phyloP scores from a whole-genome alignment of 2,113 vertebrate genomes.

The Nannobrachium achirus region DNA sequence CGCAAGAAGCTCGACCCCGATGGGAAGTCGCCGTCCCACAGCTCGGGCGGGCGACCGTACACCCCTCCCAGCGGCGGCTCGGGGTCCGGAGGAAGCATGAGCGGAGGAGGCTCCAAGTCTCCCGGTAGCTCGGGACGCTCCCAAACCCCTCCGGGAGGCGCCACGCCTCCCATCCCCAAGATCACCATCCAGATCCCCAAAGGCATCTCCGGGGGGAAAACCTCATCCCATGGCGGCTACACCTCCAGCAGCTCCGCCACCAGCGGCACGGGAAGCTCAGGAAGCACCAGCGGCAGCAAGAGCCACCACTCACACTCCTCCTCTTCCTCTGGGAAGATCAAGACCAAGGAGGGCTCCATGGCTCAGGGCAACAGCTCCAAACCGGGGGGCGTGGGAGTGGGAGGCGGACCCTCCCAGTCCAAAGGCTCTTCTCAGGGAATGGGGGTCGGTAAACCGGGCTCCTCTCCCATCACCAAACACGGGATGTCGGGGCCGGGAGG shows the following conservation, averaged over 20 bases:
- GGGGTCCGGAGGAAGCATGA: constrained; percentile 81
- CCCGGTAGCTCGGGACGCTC: constrained; percentile 94
- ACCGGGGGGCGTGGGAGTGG: constrained; percentile 80
- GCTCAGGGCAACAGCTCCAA: constrained; percentile 89
- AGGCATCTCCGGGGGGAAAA: constrained; percentile 94
- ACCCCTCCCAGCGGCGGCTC: constrained; percentile 93
- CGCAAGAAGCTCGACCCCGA: constrained; percentile 94
- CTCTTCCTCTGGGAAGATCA: constrained; percentile 93
- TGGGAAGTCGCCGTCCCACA: constrained; percentile 95
- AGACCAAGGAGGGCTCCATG: constrained; percentile 90
- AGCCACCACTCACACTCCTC: constrained; percentile 95
- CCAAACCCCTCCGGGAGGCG: constrained; percentile 93
- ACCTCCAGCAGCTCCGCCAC: constrained; percentile 89
- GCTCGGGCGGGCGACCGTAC: constrained; percentile 90
- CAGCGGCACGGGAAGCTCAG: constrained; percentile 67
- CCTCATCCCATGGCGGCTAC: constrained; percentile 92
- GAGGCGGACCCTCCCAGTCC: constrained; percentile 79
- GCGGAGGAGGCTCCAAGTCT: constrained; percentile 94
- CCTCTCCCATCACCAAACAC: constrained; percentile 96
- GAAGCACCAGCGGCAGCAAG: constrained; percentile 85
- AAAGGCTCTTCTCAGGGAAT: constrained; percentile 92
- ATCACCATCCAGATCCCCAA: constrained; percentile 98
- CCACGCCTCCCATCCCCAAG: constrained; percentile 96
- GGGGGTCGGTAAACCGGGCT: constrained; percentile 88
- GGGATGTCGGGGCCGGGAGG: constrained; percentile 80